Percentiles rank a stretch among this genome's conserved stretches.
Conservation (phyloP, 2,888 invertebrate species). For the Limnephilus rhombicus region DNA sequence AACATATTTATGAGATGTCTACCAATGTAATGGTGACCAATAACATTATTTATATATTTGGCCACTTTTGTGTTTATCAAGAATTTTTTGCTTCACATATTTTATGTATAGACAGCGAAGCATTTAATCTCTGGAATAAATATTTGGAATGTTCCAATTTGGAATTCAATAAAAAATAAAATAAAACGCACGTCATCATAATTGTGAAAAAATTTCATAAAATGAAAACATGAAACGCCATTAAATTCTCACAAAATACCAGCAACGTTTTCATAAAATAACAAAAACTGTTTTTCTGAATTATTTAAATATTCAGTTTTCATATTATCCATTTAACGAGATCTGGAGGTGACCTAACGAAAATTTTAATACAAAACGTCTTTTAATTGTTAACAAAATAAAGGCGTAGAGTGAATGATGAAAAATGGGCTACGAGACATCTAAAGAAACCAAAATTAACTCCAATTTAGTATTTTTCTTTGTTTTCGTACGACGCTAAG, state of each 20-base stretch:
- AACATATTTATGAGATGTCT: too few relatives aligned
- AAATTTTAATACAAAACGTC: constrained; percentile 20
- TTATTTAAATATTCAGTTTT: not conserved
- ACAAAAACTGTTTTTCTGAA: not conserved
- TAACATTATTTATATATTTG: too few relatives aligned
- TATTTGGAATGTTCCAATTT: not conserved
- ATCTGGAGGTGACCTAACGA: not conserved
- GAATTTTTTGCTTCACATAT: too few relatives aligned
- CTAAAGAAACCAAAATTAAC: constrained; percentile 41
- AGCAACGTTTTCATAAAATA: not conserved
- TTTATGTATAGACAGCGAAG: too few relatives aligned
- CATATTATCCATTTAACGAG: not conserved
- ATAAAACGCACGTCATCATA: not conserved
- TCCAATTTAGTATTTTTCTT: constrained; percentile 44
- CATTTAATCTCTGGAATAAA: too few relatives aligned
- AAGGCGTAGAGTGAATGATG: constrained; percentile 15
- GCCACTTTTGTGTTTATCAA: too few relatives aligned
- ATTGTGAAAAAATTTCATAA: not conserved
- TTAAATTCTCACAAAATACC: not conserved
- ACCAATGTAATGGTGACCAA: too few relatives aligned
- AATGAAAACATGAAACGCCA: too few relatives aligned
- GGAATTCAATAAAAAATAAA: not conserved
- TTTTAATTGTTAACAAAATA: constrained; percentile 37
- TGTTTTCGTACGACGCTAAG: constrained; percentile 38
- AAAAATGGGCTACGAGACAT: constrained; percentile 41